Evolutionary conservation across 2,113 vertebrate genomes (phyloP).

Genomic region (Orcinus orca): DNA sequence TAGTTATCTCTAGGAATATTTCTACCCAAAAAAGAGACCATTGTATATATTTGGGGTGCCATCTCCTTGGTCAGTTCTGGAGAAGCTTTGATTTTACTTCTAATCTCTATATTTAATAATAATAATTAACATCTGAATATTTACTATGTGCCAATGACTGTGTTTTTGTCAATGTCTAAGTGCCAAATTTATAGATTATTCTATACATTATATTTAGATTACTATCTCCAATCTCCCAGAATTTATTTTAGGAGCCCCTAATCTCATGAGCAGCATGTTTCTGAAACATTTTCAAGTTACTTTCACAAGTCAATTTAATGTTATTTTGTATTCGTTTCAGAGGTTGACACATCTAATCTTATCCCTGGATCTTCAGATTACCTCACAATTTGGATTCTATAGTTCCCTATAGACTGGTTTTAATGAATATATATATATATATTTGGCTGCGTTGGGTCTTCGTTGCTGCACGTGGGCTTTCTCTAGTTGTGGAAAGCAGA

Average conservation of each 20-base stretch:
- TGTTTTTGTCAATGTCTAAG: background rate
- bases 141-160: background rate
- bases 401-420: background rate
- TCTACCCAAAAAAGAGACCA: background rate
- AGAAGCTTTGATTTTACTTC: background rate
- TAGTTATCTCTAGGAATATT: background rate
- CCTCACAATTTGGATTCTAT: background rate
- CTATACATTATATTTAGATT: background rate
- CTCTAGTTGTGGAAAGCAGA: too few species aligned
- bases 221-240: background rate
- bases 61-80: background rate
- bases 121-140: background rate
- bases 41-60: background rate
- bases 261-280: conserved; percentile 3
- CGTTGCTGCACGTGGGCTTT: too few species aligned
- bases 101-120: background rate
- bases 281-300: background rate
- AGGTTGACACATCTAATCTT: background rate
- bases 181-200: background rate
- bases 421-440: background rate
- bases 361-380: background rate
- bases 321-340: background rate
- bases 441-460: too few species aligned
- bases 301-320: background rate
- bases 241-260: background rate